Evolutionary conservation across 2,113 vertebrate species (phyloP), one percentile per base, ranked within the genome.

Genomic region (Balaenoptera acutorostrata): DNA sequence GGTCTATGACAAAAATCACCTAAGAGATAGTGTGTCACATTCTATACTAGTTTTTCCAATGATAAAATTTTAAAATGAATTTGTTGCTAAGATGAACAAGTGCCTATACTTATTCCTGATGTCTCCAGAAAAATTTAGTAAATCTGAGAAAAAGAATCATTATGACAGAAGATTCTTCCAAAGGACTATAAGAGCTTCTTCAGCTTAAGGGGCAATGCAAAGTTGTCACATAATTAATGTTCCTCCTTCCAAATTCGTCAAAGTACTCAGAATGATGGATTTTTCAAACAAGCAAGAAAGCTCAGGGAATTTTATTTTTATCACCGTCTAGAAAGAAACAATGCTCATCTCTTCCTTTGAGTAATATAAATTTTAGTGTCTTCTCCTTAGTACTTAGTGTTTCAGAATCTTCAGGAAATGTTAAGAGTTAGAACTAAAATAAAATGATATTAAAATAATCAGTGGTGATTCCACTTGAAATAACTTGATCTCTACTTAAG

Each of bases 361-460:
- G 80, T 82, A 78, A 83, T n/a, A 93, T 75, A 93, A 90, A 95
- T 66, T 80, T 95, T 86, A 96, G 52, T 90, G 59, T 66, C 64
- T 96, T 88, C n/a, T 80, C 69, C 89, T 94, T 92, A 92, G 61
- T 59, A 72, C 14, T 69, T 46, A 71, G 41, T 93, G 57, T 94
- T 95, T 94, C 63, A 93, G 78, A 93, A 52, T 89, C 86, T 85
- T 88, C 66, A 81, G 77, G 44, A 96, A 92, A 77, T 85, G 31
- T 88, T 74, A 95, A 97, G 63, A 85, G 78, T 91, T 95, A 77
- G 78, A 89, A 96, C 49, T 93, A 93, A 93, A 93, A 75, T 52
- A 89, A 69, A 82, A 20, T 92, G 77, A 41, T 81, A 90, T 84
- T 80, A 93, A 85, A 84, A 88, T 85, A 95, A 96, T 78, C 88